Percentiles rank a stretch among this genome's conserved stretches.
Evolutionary conservation across 2,113 vertebrate genomes (phyloP).

Genomic region (Macrotus californicus): DNA sequence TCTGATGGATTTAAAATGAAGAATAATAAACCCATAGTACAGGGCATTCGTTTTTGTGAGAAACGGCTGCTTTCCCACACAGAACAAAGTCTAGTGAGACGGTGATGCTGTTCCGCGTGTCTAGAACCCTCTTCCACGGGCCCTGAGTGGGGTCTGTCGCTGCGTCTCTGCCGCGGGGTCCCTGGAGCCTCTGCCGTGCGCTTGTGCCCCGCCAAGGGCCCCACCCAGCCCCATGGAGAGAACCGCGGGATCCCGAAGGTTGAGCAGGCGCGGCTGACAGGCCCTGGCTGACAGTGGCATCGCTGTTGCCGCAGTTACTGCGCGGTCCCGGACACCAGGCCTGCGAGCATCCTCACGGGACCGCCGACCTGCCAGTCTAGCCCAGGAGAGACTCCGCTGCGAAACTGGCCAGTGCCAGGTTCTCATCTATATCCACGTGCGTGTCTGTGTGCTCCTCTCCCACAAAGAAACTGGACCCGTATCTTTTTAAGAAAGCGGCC

Average conservation of each 20-base stretch:
- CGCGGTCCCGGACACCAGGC: fast-evolving
- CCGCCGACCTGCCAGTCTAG: fast-evolving
- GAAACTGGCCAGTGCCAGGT: too few relatives aligned
- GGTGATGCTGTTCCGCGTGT: too few relatives aligned
- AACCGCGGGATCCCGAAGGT: too few relatives aligned
- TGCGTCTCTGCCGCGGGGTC: fast-evolving
- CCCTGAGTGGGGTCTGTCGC: not conserved
- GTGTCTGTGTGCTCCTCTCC: not conserved
- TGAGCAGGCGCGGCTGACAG: too few relatives aligned
- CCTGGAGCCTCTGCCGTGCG: not conserved
- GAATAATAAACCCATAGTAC: not conserved
- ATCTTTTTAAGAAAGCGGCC: not conserved
- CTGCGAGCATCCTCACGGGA: not conserved
- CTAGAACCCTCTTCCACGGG: not conserved
- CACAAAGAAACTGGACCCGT: not conserved
- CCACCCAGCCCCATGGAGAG: too few relatives aligned
- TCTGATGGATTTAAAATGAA: not conserved
- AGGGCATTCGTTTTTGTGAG: not conserved
- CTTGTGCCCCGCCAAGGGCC: not conserved
- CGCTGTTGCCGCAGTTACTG: not conserved
- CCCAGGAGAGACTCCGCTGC: fast-evolving
- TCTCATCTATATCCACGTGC: not conserved
- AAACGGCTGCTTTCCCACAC: not conserved
- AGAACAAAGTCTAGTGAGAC: not conserved
- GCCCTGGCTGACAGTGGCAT: too few relatives aligned